Conservation (phyloP, 2,113 vertebrate genomes). For the Rhadina sibilatrix region DNA sequence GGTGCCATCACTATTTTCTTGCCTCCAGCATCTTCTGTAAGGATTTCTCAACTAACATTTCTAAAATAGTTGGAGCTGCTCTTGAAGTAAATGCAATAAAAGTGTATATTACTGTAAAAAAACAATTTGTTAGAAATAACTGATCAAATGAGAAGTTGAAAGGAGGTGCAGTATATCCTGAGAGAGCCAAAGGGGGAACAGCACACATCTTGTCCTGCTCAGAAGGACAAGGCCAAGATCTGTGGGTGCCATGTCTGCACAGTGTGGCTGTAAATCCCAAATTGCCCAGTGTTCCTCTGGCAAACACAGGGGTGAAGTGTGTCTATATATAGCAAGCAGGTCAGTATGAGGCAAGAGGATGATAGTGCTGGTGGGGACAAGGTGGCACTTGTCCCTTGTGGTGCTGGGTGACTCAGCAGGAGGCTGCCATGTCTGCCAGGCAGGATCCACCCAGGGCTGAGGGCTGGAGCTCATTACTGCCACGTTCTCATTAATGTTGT, state of each 20-base stretch:
- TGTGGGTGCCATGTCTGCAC: neutral
- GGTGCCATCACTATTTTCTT: neutral
- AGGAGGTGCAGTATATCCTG: neutral
- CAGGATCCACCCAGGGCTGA: neutral
- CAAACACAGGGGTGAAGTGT: neutral
- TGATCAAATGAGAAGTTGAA: neutral
- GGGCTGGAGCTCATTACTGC: neutral
- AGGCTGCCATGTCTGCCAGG: neutral
- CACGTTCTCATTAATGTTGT: fast-evolving
- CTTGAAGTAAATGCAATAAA: neutral
- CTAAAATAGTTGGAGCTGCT: neutral
- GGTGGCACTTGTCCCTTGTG: neutral
- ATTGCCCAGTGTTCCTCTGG: fast-evolving
- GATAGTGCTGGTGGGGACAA: neutral
- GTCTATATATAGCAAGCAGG: fast-evolving
- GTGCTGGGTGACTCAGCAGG: neutral
- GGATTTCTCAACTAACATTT: neutral
- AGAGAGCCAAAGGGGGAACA: neutral
- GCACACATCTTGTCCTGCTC: neutral
- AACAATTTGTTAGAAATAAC: neutral
- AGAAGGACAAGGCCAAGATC: neutral
- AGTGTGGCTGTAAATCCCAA: fast-evolving
- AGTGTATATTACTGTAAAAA: neutral
- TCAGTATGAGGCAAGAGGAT: neutral
- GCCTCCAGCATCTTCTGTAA: neutral